phyloP scores from a whole-genome alignment of 2,888 invertebrate genomes.

The Mythimna vitellina region DNA sequence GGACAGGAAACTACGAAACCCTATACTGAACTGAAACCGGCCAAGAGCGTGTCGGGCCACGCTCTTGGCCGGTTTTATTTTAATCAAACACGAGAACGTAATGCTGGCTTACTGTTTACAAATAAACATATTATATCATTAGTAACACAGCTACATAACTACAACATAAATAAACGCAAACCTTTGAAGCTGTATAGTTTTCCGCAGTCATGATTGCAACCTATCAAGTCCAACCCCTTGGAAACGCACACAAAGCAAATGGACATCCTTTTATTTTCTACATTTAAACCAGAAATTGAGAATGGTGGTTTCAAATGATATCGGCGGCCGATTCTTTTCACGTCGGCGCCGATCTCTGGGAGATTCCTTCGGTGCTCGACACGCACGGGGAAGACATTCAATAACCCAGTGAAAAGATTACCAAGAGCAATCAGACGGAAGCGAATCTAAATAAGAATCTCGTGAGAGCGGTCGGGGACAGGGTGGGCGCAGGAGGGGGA shows the following conservation, averaged over 20 bases:
- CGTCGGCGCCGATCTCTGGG: slow-evolving; percentile 72
- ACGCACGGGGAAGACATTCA: slow-evolving; percentile 90
- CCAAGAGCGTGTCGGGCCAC: too few relatives aligned
- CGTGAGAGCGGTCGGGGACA: slow-evolving; percentile 86
- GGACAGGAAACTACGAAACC: too few relatives aligned
- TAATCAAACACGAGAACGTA: slow-evolving; percentile 20
- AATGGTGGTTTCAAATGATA: slow-evolving; percentile 79
- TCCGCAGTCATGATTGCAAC: slow-evolving; percentile 32
- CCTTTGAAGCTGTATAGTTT: slow-evolving; percentile 37
- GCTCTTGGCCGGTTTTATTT: too few relatives aligned
- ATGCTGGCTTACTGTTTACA: slow-evolving; percentile 32
- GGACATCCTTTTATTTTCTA: slow-evolving; percentile 74
- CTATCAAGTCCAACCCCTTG: slow-evolving; percentile 62
- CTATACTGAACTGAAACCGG: too few relatives aligned
- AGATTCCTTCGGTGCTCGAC: slow-evolving; percentile 80
- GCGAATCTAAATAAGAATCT: slow-evolving; percentile 91
- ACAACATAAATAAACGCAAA: slow-evolving; percentile 25
- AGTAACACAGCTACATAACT: slow-evolving; percentile 8
- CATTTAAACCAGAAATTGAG: slow-evolving; percentile 75
- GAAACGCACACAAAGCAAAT: slow-evolving; percentile 71
- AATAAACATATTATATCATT: slow-evolving; percentile 29
- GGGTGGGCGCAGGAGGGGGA: slow-evolving; percentile 79
- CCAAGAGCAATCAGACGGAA: slow-evolving; percentile 91
- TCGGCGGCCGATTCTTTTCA: slow-evolving; percentile 78
- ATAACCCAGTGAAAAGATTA: slow-evolving; percentile 91